A percentile compares a stretch with the other conserved stretches of the same genome.
Conservation (phyloP, 2,888 invertebrate species). For the Pecten maximus region DNA sequence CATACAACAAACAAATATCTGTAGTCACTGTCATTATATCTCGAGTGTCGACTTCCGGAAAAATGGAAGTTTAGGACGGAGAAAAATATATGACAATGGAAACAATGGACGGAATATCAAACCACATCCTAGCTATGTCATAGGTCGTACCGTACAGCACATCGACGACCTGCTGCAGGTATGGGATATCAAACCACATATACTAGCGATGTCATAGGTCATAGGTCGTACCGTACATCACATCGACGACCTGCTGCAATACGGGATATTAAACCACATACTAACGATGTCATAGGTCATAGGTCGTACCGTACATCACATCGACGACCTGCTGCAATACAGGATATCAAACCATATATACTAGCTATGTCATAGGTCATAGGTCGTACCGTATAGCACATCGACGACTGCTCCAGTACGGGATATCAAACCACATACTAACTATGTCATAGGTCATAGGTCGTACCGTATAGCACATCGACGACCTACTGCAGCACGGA, state of each 20-base stretch:
- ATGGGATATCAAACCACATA: too few relatives aligned
- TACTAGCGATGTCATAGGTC: too few relatives aligned
- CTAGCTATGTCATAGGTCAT: too few relatives aligned
- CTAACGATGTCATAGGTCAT: neutral
- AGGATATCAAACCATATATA: too few relatives aligned
- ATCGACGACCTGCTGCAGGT: too few relatives aligned
- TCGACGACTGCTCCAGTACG: too few relatives aligned
- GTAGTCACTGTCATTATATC: neutral
- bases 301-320: neutral
- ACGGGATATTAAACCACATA: neutral
- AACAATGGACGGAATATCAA: neutral
- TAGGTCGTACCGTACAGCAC: neutral
- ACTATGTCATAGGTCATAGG: neutral
- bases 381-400: too few relatives aligned
- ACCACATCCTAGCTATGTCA: neutral
- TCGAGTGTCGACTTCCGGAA: neutral
- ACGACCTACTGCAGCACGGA: too few relatives aligned
- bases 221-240: too few relatives aligned
- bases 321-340: too few relatives aligned
- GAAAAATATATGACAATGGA: constrained; percentile 18
- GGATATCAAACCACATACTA: neutral
- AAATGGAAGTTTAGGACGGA: neutral
- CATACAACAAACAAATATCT: neutral
- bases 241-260: too few relatives aligned
- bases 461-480: neutral